Percentiles rank a stretch among this genome's conserved stretches.
phyloP scores from a whole-genome alignment of 2,888 invertebrate species.

The Hybos culiciformis region DNA sequence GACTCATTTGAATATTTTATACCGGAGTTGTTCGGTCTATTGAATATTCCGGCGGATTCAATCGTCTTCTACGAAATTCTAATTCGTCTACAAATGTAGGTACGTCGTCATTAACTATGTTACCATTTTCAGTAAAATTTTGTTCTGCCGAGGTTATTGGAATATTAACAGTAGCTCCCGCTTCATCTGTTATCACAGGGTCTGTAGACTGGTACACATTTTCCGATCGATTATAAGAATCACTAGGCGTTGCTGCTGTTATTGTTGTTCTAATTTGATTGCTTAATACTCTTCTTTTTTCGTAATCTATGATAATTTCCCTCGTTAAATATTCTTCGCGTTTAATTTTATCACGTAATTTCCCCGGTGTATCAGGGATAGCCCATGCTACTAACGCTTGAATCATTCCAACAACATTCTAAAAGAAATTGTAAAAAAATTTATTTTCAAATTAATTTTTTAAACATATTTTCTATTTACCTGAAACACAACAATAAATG shows the following conservation, averaged over 20 bases:
- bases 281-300: conserved; percentile 39
- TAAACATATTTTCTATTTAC: conserved; percentile 16
- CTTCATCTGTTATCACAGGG: neutral
- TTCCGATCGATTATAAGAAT: conserved; percentile 7
- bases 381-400: conserved; percentile 60
- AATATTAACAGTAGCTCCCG: conserved; percentile 2
- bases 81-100: conserved; percentile 11
- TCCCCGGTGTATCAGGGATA: conserved; percentile 61
- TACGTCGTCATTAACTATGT: neutral
- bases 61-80: conserved; percentile 13
- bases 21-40: conserved; percentile 21
- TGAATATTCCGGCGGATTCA: conserved; percentile 1
- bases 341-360: conserved; percentile 54
- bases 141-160: conserved; percentile 7
- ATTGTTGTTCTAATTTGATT: conserved; percentile 10
- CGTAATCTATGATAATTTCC: conserved; percentile 58
- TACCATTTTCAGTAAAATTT: conserved; percentile 4
- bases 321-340: conserved; percentile 58
- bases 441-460: neutral
- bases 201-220: conserved; percentile 3
- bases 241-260: conserved; percentile 4
- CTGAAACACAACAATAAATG: conserved; percentile 64
- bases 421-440: conserved; percentile 20
- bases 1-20: no score
- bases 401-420: conserved; percentile 61